phyloP scores from a whole-genome alignment of 2,888 invertebrate species.

The Oeneis ivallda region DNA sequence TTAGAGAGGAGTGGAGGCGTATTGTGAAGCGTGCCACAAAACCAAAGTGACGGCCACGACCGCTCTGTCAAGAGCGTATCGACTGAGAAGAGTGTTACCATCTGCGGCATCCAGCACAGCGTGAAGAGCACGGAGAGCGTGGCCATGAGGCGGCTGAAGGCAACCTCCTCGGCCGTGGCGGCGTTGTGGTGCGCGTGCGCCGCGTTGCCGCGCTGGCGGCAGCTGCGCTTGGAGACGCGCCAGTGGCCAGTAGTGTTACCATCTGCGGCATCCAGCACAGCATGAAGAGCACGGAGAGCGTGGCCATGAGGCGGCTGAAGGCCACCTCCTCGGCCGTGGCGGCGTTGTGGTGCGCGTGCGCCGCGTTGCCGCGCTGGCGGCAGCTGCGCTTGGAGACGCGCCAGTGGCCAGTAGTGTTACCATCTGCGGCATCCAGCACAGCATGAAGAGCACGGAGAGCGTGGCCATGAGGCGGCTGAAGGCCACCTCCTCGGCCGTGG shows the following conservation, averaged over 20 bases:
- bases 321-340: conserved; percentile 91
- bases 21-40: no score
- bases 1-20: no score
- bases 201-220: conserved; percentile 52
- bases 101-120: conserved; percentile 93
- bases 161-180: conserved; percentile 90
- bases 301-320: conserved; percentile 92
- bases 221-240: conserved; percentile 67
- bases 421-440: no score
- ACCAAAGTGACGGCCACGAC: no score
- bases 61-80: no score
- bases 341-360: conserved; percentile 61
- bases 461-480: no score
- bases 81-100: conserved; percentile 83
- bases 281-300: conserved; percentile 90
- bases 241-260: conserved; percentile 76
- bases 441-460: no score
- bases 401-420: conserved; percentile 26
- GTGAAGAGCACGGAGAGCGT: conserved; percentile 91
- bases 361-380: conserved; percentile 49
- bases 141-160: conserved; percentile 92
- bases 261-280: conserved; percentile 94
- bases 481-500: no score
- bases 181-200: conserved; percentile 61
- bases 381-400: conserved; percentile 69